A percentile compares a stretch with the other conserved stretches of the same genome.
Evolutionary conservation across 35 echinoderm and acorn worm species (phyloP).

Genomic region (Diadema setosum): DNA sequence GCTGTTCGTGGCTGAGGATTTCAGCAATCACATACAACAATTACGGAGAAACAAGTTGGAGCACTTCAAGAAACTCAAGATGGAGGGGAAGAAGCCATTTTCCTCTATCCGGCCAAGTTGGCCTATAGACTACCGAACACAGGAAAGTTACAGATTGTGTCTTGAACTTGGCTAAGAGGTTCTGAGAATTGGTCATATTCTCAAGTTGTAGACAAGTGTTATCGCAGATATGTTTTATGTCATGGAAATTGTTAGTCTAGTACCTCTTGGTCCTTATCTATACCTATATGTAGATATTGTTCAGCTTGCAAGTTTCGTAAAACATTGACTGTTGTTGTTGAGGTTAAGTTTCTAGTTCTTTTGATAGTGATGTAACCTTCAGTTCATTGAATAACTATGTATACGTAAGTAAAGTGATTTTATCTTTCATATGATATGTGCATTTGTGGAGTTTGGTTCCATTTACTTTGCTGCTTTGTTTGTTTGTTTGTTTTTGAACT

Average conservation of each 20-base stretch:
- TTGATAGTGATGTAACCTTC: too few species aligned
- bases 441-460: background rate
- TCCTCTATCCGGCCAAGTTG: background rate
- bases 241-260: too few species aligned
- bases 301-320: too few species aligned
- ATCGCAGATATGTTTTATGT: too few species aligned
- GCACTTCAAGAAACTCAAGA: background rate
- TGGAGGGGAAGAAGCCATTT: background rate
- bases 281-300: too few species aligned
- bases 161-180: background rate
- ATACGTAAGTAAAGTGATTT: too few species aligned
- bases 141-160: constrained; percentile 1
- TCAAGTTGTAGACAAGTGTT: too few species aligned
- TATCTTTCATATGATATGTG: background rate
- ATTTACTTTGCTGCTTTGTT: background rate
- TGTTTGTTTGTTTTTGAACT: background rate
- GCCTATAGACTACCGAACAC: background rate
- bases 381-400: too few species aligned
- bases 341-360: too few species aligned
- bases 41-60: background rate
- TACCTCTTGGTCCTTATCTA: too few species aligned
- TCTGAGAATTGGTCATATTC: too few species aligned
- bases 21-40: background rate
- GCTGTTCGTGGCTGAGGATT: background rate
- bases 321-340: too few species aligned